Evolutionary conservation across 2,797 vertebrate genomes (phyloP).

Genomic region (Brachyrhaphis roseni): DNA sequence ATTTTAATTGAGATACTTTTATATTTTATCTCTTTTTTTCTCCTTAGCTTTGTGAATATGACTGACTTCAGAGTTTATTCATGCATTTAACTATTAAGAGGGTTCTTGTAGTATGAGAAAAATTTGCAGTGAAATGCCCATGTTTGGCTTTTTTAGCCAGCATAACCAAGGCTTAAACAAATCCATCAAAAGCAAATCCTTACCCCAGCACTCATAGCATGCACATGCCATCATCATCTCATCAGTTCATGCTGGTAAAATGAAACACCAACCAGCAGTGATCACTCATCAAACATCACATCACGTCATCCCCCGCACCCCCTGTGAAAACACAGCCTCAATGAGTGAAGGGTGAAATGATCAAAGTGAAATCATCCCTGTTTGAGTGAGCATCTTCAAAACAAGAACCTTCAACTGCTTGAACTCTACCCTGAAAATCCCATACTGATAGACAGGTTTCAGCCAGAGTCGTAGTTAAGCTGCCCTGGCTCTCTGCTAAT

Average conservation of each 20-base stretch:
- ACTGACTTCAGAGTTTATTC: constrained; percentile 30
- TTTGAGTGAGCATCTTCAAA: constrained; percentile 59
- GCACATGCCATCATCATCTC: constrained; percentile 49
- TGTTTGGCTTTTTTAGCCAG: constrained; percentile 46
- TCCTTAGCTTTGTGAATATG: constrained; percentile 16
- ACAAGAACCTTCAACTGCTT: constrained; percentile 32
- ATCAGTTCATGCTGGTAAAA: constrained; percentile 52
- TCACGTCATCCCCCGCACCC: constrained; percentile 13
- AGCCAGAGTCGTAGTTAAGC: constrained; percentile 12
- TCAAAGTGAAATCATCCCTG: constrained; percentile 65
- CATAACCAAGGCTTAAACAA: constrained; percentile 34
- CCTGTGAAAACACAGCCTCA: constrained; percentile 37
- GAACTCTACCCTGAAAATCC: constrained; percentile 26
- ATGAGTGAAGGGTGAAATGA: constrained; percentile 48
- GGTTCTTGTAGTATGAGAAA: constrained; percentile 16
- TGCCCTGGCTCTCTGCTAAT: constrained; percentile 17
- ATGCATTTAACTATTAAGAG: constrained; percentile 16
- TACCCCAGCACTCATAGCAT: constrained; percentile 40
- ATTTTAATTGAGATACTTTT: constrained; percentile 34
- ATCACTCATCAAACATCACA: constrained; percentile 61
- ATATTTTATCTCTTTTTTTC: constrained; percentile 9
- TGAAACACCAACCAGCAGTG: constrained; percentile 52
- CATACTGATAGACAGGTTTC: constrained; percentile 11
- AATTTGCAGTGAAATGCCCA: constrained; percentile 47
- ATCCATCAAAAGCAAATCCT: constrained; percentile 49